Base-by-base conservation (phyloP, 2,888 invertebrate genomes). In the Seira sanloemensis region DNA sequence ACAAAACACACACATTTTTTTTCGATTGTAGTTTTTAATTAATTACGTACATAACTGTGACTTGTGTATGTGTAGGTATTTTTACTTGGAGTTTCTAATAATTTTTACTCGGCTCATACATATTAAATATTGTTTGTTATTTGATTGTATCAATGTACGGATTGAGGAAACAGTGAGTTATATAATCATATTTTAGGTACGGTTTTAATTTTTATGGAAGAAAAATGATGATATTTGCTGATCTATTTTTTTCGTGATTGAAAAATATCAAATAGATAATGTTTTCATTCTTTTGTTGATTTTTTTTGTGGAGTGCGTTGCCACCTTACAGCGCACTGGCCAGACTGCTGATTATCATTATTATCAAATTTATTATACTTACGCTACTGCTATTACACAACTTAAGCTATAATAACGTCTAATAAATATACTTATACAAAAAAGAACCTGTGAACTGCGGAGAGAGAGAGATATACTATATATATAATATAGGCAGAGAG, bases 271-370 rank as follows among this genome's bases (percentile, higher is more conserved):
- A n/a, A n/a, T n/a, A n/a, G n/a, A 9, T 37, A 12, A 37, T 62
- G 62, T 62, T 62, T 62, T 62, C 12, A 21, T 18, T 50, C 50
- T 12, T 50, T 12, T 50, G 5, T 50, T 7, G 2, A 50, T 18
- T n/a, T n/a, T 76, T 83, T 19, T 74, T 84, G 74, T 74, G 84
- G 84, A 84, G 84, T 84, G 67, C 84, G 78, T 73, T 54, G 16
- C 58, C 58, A 68, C 19, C 58, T 27, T 46, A 9, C 25, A 21
- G 4, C 84, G 84, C 77, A 78, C 84, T 84, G 84, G 84, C 78
- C 78, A 78, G 84, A 84, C 84, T 84, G 84, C 84, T 78, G 73
- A 83, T 83, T 83, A 83, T 83, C 83, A 83, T 83, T 83, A 83
- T 83, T 83, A 83, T 77, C 58, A 65, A 65, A 37, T 21, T 23